Base-by-base conservation (phyloP, 2,113 vertebrate genomes). In the Clarias magur region DNA sequence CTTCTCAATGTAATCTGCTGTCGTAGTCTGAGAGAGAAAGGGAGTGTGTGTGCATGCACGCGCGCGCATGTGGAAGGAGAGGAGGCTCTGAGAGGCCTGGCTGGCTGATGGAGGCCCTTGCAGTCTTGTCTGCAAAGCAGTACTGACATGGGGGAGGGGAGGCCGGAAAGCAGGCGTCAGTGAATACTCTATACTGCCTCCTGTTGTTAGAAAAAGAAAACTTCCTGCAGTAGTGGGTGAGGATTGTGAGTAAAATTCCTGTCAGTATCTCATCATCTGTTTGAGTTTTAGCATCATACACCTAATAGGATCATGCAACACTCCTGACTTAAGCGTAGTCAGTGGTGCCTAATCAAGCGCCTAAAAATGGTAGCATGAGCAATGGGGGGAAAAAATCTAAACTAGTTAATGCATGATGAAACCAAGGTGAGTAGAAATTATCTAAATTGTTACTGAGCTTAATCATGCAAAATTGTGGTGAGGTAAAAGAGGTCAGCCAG, bases 31-130 rank as follows among this genome's bases (percentile, higher is more conserved):
- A 92, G 93, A 75, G 76, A 90, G 60, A 56, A 83, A 88, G 53
- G 82, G 88, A 88, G 88, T 79, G 85, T 56, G 82, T 85, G 67
- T 82, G 82, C 57, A 60, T 59, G 87, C 83, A 84, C 42, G 90
- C 83, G 38, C 57, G 62, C 78, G 89, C 83, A 82, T 85, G 83
- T 90, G 86, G 87, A 91, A 88, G 79, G 72, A 68, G 80, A 84
- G 65, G 80, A 87, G 88, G 82, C 67, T 86, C 76, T 76, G 86
- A 80, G 83, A 90, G 93, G 92, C 91, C 93, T 91, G 90, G 89
- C 87, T 93, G 93, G 89, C 92, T 91, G 91, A 93, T 91, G 92
- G 91, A 93, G 93, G 93, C 92, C 93, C 93, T 93, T 90, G 91
- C 92, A 94, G 93, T 94, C 91, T 89, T 94, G 93, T 92, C 90